Evolutionary conservation across 2,888 invertebrate species (phyloP), one percentile per base, ranked within the genome.

Genomic region (Sinodicranocentrus sp.): DNA sequence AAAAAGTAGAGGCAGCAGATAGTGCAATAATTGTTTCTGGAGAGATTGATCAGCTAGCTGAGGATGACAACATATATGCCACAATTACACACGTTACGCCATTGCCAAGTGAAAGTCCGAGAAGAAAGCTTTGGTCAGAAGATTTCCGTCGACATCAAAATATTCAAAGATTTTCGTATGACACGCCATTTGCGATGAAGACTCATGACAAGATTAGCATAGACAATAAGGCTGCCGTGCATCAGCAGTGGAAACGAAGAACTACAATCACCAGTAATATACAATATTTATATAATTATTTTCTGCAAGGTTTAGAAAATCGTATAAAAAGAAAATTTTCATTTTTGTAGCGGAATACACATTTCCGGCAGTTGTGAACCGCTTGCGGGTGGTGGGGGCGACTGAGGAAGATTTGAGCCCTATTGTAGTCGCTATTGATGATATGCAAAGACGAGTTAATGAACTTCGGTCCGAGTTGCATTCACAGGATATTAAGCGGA

Each of bases 251-350:
- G 93, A 96, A 98, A 90, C 92, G 97, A 87, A 93, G 97, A 89
- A 97, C 97, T 0, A 95, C 98, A 89, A 93, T 98, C 17, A 96
- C 95, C 88, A 96, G 97, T 98, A 92, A 6, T 1, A n/a, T n/a
- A n/a, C n/a, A n/a, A n/a, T n/a, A n/a, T n/a, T n/a, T n/a, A n/a
- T n/a, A n/a, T n/a, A n/a, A n/a, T n/a, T n/a, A n/a, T n/a, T n/a
- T n/a, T n/a, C n/a, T n/a, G n/a, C n/a, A n/a, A n/a, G n/a, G n/a
- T n/a, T n/a, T n/a, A n/a, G n/a, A n/a, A n/a, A n/a, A n/a, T n/a
- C n/a, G n/a, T n/a, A n/a, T n/a, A n/a, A n/a, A n/a, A n/a, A n/a
- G n/a, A n/a, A n/a, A n/a, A n/a, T n/a, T n/a, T n/a, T n/a, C n/a
- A n/a, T n/a, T n/a, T n/a, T 15, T 15, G 13, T 48, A 48, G 48